Conservation (phyloP, 2,797 vertebrate species). For the Microcaecilia unicolor region DNA sequence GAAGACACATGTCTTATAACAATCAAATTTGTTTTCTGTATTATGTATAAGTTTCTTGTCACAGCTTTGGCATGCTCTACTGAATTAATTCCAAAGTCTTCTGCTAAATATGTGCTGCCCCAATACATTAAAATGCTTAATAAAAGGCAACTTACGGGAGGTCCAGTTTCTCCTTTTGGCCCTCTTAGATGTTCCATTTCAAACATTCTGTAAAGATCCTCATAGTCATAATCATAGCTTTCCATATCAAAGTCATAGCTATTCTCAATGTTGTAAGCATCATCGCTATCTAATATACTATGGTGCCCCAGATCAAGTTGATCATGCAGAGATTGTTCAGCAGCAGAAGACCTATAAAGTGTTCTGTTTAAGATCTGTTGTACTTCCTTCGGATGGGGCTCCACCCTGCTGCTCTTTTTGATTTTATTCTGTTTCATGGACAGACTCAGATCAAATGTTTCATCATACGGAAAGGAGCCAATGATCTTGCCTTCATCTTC, state of each 20-base stretch:
- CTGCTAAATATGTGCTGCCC: conserved; percentile 5
- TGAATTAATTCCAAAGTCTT: conserved; percentile 4
- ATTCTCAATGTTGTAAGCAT: conserved; percentile 41
- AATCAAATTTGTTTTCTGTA: conserved; percentile 8
- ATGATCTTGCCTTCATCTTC: conserved; percentile 31
- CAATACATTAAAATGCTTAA: conserved; percentile 20
- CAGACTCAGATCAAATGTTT: conserved; percentile 28
- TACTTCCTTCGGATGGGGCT: conserved; percentile 33
- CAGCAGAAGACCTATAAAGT: conserved; percentile 45
- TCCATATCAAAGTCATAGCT: conserved; percentile 60
- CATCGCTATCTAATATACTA: conserved; percentile 25
- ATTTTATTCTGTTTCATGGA: conserved; percentile 34
- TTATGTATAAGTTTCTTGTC: background rate
- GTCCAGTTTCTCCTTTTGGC: conserved; percentile 89
- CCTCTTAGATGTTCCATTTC: conserved; percentile 72
- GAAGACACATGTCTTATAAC: conserved; percentile 3
- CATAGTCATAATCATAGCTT: conserved; percentile 77
- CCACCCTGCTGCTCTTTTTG: conserved; percentile 42
- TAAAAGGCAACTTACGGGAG: conserved; percentile 71
- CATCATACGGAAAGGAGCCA: conserved; percentile 20
- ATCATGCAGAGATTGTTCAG: conserved; percentile 35
- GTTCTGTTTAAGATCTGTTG: conserved; percentile 57
- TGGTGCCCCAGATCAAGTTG: conserved; percentile 54
- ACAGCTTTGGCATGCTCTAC: conserved; percentile 3
- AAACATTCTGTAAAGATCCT: conserved; percentile 71